Percentiles rank a stretch among this genome's conserved stretches.
These are phyloP conservation scores for Polymixis flavicincta DNA, from an alignment of 2,888 invertebrate genomes.

Conservation along the genomic window DNA sequence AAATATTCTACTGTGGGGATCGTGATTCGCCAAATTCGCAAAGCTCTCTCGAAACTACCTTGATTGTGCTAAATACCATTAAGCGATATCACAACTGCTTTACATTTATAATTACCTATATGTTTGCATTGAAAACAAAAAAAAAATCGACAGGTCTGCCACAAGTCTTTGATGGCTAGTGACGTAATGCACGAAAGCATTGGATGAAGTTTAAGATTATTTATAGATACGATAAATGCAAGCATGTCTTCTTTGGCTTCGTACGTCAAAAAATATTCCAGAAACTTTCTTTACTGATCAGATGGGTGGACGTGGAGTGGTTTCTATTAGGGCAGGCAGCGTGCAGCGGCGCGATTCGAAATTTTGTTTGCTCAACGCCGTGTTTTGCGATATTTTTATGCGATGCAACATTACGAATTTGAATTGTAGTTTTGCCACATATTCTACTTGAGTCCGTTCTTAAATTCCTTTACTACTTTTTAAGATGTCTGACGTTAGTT, in stretches of 20 bases:
- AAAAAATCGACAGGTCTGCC: neutral
- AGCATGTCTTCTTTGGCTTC: neutral
- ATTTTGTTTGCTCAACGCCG: neutral
- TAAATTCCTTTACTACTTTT: neutral
- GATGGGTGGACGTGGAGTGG: neutral
- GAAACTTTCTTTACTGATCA: neutral
- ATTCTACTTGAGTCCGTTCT: neutral
- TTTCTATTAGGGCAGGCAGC: neutral
- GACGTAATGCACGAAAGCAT: neutral
- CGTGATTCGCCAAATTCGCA: neutral
- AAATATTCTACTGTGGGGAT: slow-evolving; percentile 3
- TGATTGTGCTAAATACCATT: slow-evolving; percentile 21
- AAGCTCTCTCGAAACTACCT: slow-evolving; percentile 27
- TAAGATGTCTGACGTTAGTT: neutral
- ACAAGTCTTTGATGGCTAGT: neutral
- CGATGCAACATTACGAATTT: neutral
- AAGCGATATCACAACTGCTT: slow-evolving; percentile 25
- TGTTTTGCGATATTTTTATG: neutral
- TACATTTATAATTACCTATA: slow-evolving; percentile 11
- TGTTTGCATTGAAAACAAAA: neutral
- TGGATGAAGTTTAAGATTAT: neutral
- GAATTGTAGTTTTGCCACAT: neutral
- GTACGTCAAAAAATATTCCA: neutral
- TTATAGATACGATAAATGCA: neutral
- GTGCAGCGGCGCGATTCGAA: neutral